Percentiles rank a stretch among this genome's conserved stretches.
Conservation (phyloP, 2,888 invertebrate genomes). For the Minunthozetes semirufus region DNA sequence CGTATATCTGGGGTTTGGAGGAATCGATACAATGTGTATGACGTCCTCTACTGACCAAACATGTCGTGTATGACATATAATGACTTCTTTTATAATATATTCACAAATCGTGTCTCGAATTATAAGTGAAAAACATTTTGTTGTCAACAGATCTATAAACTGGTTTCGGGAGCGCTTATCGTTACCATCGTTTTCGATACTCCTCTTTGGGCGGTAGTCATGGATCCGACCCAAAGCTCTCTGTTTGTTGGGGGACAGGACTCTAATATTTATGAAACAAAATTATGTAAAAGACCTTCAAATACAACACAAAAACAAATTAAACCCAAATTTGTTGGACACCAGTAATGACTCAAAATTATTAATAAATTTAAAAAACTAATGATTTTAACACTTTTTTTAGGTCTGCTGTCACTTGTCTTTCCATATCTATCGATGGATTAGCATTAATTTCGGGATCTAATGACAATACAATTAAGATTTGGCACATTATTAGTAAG, state of each 20-base stretch:
- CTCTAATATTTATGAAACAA: conserved; percentile 62
- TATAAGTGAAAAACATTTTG: neutral
- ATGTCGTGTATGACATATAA: conserved; percentile 55
- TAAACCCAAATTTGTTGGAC: conserved; percentile 41
- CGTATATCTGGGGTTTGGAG: conserved; percentile 64
- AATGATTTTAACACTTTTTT: conserved; percentile 3
- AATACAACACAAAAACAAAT: conserved; percentile 50
- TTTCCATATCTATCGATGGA: conserved; percentile 66
- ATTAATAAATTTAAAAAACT: neutral
- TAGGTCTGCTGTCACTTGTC: conserved; percentile 57
- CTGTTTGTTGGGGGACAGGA: conserved; percentile 66
- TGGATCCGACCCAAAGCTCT: conserved; percentile 63
- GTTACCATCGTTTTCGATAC: conserved; percentile 66
- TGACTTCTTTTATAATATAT: too few species aligned
- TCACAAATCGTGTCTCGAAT: neutral
- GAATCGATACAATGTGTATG: conserved; percentile 62
- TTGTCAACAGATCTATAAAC: conserved; percentile 59
- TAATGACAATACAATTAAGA: conserved; percentile 62
- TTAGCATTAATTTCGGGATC: conserved; percentile 67
- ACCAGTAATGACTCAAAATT: conserved; percentile 51
- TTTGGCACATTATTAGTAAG: conserved; percentile 73
- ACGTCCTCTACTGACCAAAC: conserved; percentile 75
- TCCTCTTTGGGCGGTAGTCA: conserved; percentile 60
- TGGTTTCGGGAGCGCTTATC: conserved; percentile 62
- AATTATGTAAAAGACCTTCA: conserved; percentile 62